These are phyloP conservation scores for Lycaon pictus DNA, from an alignment of 2,113 vertebrate genomes.

Conservation along the genomic window DNA sequence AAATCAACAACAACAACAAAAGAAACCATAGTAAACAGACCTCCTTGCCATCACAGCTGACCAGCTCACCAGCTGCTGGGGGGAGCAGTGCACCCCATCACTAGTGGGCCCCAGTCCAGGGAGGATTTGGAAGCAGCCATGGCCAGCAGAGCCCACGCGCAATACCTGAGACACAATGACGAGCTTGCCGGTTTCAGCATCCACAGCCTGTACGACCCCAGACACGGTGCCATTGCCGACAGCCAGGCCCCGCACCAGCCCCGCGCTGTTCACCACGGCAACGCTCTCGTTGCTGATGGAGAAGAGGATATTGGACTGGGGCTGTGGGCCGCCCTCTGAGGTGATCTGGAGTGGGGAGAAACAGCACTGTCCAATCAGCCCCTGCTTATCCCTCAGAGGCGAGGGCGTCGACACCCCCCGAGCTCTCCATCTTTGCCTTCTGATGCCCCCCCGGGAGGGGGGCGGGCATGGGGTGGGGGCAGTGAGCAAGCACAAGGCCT, in stretches of 20 bases:
- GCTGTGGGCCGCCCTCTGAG: conserved; percentile 97
- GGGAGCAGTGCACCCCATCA: rapidly evolving
- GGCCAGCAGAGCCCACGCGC: rapidly evolving
- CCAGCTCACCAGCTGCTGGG: rapidly evolving
- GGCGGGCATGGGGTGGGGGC: rapidly evolving
- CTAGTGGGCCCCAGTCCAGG: no score
- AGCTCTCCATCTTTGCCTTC: background rate
- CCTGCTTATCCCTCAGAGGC: background rate
- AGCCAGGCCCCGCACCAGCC: conserved; percentile 90
- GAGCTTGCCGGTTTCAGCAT: conserved; percentile 94
- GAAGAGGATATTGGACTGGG: conserved; percentile 97
- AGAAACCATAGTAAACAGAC: background rate
- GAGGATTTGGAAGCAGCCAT: rapidly evolving
- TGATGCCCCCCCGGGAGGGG: rapidly evolving
- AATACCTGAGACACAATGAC: conserved; percentile 94
- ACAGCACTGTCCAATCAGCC: background rate
- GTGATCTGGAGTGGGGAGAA: conserved; percentile 89
- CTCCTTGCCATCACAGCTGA: no score
- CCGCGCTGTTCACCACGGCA: conserved; percentile 89
- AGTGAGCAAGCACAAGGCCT: rapidly evolving
- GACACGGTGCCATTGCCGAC: conserved; percentile 91
- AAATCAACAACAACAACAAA: background rate
- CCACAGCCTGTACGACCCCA: conserved; percentile 94
- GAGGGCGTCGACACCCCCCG: rapidly evolving
- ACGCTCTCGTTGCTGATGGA: conserved; percentile 89